A percentile compares a stretch with the other conserved stretches of the same genome.
phyloP scores from a whole-genome alignment of 1,140 invertebrate species.

The Eupeodes corollae region DNA sequence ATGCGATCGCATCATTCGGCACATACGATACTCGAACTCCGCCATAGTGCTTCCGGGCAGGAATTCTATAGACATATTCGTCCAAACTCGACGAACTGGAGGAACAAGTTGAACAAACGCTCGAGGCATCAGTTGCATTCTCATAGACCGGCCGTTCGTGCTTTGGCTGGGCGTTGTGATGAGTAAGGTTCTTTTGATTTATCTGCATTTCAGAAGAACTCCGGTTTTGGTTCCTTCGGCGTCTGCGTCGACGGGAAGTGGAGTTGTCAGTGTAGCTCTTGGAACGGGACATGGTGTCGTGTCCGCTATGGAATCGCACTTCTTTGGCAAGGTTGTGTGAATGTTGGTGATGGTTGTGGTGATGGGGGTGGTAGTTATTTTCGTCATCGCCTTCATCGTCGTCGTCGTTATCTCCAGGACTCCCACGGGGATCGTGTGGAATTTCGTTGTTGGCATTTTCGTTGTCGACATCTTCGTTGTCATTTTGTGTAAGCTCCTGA shows the following conservation, averaged over 20 bases:
- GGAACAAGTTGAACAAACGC: slow-evolving; percentile 78
- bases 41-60: slow-evolving; percentile 67
- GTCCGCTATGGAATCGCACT: slow-evolving; percentile 30
- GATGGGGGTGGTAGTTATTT: not conserved
- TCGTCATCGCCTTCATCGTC: slow-evolving; percentile 13
- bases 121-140: slow-evolving; percentile 46
- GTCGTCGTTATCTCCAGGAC: slow-evolving; percentile 10
- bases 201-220: slow-evolving; percentile 34
- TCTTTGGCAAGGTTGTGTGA: slow-evolving; percentile 21
- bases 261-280: slow-evolving; percentile 37
- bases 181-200: slow-evolving; percentile 31
- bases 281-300: slow-evolving; percentile 34
- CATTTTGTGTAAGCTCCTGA: slow-evolving; percentile 21
- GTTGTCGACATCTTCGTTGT: slow-evolving; percentile 25
- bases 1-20: slow-evolving; percentile 74
- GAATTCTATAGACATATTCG: slow-evolving; percentile 67
- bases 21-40: slow-evolving; percentile 80
- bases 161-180: slow-evolving; percentile 30
- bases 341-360: slow-evolving; percentile 16
- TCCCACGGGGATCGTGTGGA: slow-evolving; percentile 26
- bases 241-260: slow-evolving; percentile 23
- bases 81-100: slow-evolving; percentile 65
- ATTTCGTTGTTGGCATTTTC: slow-evolving; percentile 14
- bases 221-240: slow-evolving; percentile 31
- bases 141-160: slow-evolving; percentile 8